Evolutionary conservation across 2,113 vertebrate species (phyloP), one percentile per base, ranked within the genome.

Genomic region (Nanorana parkeri): DNA sequence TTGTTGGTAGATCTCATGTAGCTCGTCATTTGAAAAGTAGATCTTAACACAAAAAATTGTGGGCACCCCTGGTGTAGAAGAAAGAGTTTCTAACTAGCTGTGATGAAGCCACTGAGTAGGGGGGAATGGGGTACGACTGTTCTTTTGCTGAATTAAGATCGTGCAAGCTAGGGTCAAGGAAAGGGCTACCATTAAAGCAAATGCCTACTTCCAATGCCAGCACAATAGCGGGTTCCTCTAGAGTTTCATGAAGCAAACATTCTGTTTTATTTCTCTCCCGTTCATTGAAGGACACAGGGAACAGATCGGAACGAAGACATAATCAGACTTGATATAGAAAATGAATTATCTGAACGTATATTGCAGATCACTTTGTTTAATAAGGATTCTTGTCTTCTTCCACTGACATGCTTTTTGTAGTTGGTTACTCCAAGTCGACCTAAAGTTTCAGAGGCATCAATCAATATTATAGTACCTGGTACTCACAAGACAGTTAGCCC

Each of bases 401-500:
- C n/a, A 47, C 47, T 55, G 23, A 1, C 55, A 4, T 56, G 7
- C 54, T 20, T 55, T 76, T 84, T 87, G 76, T 78, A 98, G 97
- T 41, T 85, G 64, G 86, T 84, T 81, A 90, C 92, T 2, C 90
- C 95, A 77, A 77, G 8, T 72, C 95, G 84, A 88, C 94, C 77
- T 80, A 97, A 94, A 89, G 86, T 96, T 67, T 98, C 97, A 32
- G 95, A 96, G 90, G 95, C 96, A 51, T 93, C 91, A 10, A 87
- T 91, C 78, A 84, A 91, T 78, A 86, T 96, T 83, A 84, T 91
- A 83, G 90, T 88, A 52, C 63, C 86, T 54, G 60, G 88, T 0
- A 89, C 90, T 77, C 86, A 85, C 80, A 86, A 88, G 77, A 80
- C 76, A 56, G 86, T 78, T 73, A 93, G 86, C n/a, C 89, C 92